These are phyloP conservation scores for Carapus acus DNA, from an alignment of 2,797 vertebrate genomes.

Conservation along the genomic window DNA sequence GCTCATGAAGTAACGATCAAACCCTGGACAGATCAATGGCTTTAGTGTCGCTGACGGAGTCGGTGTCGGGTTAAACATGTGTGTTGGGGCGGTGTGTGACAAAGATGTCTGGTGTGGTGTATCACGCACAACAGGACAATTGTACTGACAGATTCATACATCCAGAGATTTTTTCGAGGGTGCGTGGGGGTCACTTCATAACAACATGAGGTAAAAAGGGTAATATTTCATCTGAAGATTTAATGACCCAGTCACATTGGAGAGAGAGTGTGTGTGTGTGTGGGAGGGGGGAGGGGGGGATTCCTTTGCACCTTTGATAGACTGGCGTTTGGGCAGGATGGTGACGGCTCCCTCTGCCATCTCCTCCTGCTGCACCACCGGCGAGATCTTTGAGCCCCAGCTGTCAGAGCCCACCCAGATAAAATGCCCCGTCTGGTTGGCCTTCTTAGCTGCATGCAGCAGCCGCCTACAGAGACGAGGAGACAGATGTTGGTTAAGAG, in stretches of 20 bases:
- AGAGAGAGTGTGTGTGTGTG: slow-evolving; percentile 9
- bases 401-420: slow-evolving; percentile 99
- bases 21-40: slow-evolving; percentile 73
- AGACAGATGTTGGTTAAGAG: slow-evolving; percentile 53
- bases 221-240: too few species aligned
- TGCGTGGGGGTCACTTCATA: too few species aligned
- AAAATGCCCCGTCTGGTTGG: slow-evolving; percentile 94
- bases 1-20: slow-evolving; percentile 97
- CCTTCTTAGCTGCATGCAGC: slow-evolving; percentile 88
- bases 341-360: slow-evolving; percentile 94
- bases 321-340: slow-evolving; percentile 90
- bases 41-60: slow-evolving; percentile 35
- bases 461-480: slow-evolving; percentile 77
- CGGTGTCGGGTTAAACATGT: not conserved
- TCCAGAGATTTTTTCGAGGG: too few species aligned
- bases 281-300: slow-evolving; percentile 8
- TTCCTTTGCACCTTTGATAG: slow-evolving; percentile 81
- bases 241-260: too few species aligned
- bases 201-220: too few species aligned
- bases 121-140: too few species aligned
- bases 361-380: slow-evolving; percentile 90
- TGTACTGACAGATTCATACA: too few species aligned
- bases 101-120: too few species aligned
- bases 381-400: slow-evolving; percentile 97
- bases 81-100: too few species aligned